Percentiles rank a stretch among this genome's conserved stretches.
These are phyloP conservation scores for Dioctria linearis DNA, from an alignment of 2,888 invertebrate species.

Conservation along the genomic window DNA sequence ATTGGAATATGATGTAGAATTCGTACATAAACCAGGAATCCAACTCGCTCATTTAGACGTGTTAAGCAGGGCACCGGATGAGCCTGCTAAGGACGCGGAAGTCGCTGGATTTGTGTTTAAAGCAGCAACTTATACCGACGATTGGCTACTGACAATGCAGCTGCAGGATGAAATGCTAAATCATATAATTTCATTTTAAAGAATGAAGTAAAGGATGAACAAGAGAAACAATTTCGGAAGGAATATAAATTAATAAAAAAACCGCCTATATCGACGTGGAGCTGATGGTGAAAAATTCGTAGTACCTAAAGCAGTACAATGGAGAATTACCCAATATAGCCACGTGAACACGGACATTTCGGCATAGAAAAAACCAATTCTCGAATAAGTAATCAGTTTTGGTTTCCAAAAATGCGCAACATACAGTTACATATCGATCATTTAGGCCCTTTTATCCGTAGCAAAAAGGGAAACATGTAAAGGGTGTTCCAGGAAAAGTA, in stretches of 20 bases:
- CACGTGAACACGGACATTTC: slow-evolving; percentile 61
- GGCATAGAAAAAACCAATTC: slow-evolving; percentile 59
- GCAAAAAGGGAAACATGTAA: no score
- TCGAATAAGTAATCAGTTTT: slow-evolving; percentile 58
- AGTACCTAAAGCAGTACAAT: slow-evolving; percentile 32
- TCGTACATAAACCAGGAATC: slow-evolving; percentile 58
- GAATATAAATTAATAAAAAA: slow-evolving; percentile 55
- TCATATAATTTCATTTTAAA: slow-evolving; percentile 53
- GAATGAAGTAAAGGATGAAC: slow-evolving; percentile 40
- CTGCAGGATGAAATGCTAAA: slow-evolving; percentile 53
- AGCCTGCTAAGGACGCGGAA: slow-evolving; percentile 41
- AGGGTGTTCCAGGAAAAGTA: no score
- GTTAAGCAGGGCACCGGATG: slow-evolving; percentile 53
- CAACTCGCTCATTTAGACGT: slow-evolving; percentile 58
- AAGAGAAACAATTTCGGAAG: slow-evolving; percentile 53
- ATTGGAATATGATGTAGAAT: slow-evolving; percentile 58
- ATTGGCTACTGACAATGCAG: slow-evolving; percentile 60
- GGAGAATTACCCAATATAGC: slow-evolving; percentile 58
- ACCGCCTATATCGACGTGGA: slow-evolving; percentile 54
- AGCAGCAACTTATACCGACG: slow-evolving; percentile 1
- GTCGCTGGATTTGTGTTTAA: not conserved
- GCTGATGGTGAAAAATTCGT: slow-evolving; percentile 11
- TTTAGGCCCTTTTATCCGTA: no score
- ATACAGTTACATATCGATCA: no score
- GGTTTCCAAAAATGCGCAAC: slow-evolving; percentile 59